A percentile compares a stretch with the other conserved stretches of the same genome.
Conservation (phyloP, 2,888 invertebrate species). For the Hypomecis punctinalis region DNA sequence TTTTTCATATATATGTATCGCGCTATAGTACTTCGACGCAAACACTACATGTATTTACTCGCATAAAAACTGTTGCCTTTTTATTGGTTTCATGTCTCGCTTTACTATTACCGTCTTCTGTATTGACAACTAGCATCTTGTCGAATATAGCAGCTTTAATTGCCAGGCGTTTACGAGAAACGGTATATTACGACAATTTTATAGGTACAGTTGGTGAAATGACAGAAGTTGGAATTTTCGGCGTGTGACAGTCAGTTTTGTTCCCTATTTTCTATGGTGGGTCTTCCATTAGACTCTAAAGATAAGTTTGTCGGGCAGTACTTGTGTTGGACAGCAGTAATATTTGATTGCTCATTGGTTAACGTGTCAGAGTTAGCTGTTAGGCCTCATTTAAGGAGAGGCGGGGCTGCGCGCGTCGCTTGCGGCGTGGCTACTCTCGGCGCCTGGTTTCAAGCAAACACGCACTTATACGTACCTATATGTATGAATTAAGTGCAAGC, state of each 20-base stretch:
- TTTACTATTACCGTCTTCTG: slow-evolving; percentile 13
- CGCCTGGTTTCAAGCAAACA: too few relatives aligned
- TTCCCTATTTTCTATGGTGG: neutral
- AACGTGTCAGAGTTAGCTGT: slow-evolving; percentile 14
- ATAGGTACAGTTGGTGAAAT: neutral
- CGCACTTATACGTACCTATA: too few relatives aligned
- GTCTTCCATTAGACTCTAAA: neutral
- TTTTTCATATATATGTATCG: too few relatives aligned
- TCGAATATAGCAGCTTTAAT: slow-evolving; percentile 33
- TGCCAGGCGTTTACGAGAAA: slow-evolving; percentile 30
- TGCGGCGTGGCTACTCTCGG: too few relatives aligned
- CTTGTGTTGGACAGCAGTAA: slow-evolving; percentile 6
- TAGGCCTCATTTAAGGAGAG: neutral
- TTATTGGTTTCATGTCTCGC: neutral
- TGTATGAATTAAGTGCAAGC: too few relatives aligned
- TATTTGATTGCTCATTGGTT: slow-evolving; percentile 26
- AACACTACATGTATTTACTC: too few relatives aligned
- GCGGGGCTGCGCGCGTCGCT: too few relatives aligned
- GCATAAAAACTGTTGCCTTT: neutral
- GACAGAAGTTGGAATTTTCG: neutral
- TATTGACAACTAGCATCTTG: slow-evolving; percentile 26
- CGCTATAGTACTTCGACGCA: too few relatives aligned
- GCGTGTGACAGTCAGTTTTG: neutral
- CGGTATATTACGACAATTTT: slow-evolving; percentile 9
- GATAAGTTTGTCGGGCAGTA: neutral